phyloP scores from a whole-genome alignment of 2,113 vertebrate species.

The Thermophis baileyi region DNA sequence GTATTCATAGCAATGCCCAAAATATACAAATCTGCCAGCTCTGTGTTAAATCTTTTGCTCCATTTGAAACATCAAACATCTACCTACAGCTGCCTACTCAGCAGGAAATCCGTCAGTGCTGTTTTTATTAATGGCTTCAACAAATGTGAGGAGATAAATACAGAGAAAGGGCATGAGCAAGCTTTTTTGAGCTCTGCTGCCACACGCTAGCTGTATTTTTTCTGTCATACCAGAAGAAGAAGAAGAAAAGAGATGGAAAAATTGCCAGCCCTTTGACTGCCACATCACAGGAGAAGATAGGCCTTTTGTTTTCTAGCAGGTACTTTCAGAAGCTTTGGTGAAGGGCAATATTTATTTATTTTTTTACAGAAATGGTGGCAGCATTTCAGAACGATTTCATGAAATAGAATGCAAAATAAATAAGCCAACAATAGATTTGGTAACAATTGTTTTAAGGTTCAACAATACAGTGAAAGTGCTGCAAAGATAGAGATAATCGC shows the following conservation, averaged over 20 bases:
- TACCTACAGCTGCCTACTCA: slow-evolving; percentile 38
- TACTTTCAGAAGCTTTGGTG: not conserved
- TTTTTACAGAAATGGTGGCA: not conserved
- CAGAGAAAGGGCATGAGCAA: slow-evolving; percentile 26
- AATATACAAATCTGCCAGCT: slow-evolving; percentile 18
- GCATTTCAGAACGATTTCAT: not conserved
- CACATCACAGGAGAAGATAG: not conserved
- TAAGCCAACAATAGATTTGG: not conserved
- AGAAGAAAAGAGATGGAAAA: slow-evolving; percentile 4
- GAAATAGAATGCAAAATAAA: not conserved
- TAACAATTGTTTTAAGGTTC: not conserved
- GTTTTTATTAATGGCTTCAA: slow-evolving; percentile 44
- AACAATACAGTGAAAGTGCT: not conserved
- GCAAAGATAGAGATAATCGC: not conserved
- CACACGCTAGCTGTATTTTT: slow-evolving; percentile 42
- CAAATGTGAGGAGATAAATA: slow-evolving; percentile 31
- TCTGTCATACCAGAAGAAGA: slow-evolving; percentile 26
- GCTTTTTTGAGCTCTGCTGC: slow-evolving; percentile 39
- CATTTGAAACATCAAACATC: slow-evolving; percentile 23
- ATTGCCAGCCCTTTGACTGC: slow-evolving; percentile 10
- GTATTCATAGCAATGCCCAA: slow-evolving; percentile 7
- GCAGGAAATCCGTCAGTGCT: slow-evolving; percentile 23
- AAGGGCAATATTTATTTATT: no score
- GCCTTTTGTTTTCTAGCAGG: not conserved
- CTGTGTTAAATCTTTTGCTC: slow-evolving; percentile 13